Percentiles rank a stretch among this genome's conserved stretches.
These are phyloP conservation scores for Caenorhabditis panamensis DNA, from an alignment of 2,888 invertebrate species.

Conservation along the genomic window DNA sequence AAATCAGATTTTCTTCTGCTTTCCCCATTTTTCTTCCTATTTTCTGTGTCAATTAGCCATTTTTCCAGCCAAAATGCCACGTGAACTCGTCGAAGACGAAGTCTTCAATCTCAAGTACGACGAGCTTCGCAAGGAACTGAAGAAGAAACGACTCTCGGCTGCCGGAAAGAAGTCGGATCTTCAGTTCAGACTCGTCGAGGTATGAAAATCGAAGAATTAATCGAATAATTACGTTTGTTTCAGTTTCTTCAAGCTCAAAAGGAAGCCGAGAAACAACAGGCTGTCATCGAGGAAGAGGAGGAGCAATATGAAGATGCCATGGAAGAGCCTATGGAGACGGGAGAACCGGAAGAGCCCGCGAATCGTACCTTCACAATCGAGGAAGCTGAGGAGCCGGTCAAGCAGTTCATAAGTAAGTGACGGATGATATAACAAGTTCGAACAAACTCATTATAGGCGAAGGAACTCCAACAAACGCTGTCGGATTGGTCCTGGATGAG, in stretches of 20 bases:
- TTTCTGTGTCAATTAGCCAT: not conserved
- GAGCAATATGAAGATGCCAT: not conserved
- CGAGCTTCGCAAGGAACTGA: constrained; percentile 49
- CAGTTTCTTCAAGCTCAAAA: constrained; percentile 18
- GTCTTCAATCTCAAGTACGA: constrained; percentile 55
- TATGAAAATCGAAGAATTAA: not conserved
- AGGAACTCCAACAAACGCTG: constrained; percentile 51
- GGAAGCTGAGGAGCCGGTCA: not conserved
- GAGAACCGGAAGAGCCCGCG: constrained; percentile 19
- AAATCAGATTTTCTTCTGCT: not conserved
- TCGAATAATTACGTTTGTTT: constrained; percentile 1
- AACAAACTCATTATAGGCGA: constrained; percentile 31
- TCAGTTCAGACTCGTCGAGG: constrained; percentile 52
- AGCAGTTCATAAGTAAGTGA: constrained; percentile 25
- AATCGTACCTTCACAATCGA: constrained; percentile 54
- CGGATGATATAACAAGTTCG: not conserved
- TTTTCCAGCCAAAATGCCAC: constrained; percentile 37
- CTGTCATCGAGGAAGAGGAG: constrained; percentile 17
- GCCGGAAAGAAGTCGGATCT: constrained; percentile 55
- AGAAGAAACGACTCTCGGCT: constrained; percentile 43
- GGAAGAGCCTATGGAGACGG: constrained; percentile 42
- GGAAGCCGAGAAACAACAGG: not conserved
- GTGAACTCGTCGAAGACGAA: constrained; percentile 28
- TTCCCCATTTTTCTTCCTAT: not conserved
- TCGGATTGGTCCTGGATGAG: constrained; percentile 42